Evolutionary conservation across 2,797 vertebrate species (phyloP).

Genomic region (Garrulus glandarius): DNA sequence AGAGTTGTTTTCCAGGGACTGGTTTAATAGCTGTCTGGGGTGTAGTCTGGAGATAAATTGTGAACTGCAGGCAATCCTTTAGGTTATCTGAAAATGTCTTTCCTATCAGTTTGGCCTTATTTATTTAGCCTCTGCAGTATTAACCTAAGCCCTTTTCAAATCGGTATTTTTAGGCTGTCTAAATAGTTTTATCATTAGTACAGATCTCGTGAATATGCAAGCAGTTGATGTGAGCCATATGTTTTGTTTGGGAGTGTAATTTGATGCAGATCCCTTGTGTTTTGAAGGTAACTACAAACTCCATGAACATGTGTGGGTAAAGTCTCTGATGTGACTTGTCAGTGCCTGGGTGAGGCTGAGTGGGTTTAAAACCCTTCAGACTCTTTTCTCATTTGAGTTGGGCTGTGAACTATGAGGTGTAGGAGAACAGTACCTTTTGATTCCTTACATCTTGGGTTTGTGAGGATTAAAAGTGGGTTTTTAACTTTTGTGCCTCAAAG

Average conservation of each 20-base stretch:
- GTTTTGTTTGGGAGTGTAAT: not conserved
- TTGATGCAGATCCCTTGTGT: not conserved
- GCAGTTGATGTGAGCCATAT: not conserved
- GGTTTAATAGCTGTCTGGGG: not conserved
- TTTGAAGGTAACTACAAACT: not conserved
- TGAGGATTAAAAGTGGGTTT: not conserved
- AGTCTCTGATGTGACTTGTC: not conserved
- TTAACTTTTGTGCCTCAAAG: not conserved
- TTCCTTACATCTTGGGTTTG: not conserved
- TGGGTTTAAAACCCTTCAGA: not conserved
- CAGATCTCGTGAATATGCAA: not conserved
- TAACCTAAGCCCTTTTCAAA: not conserved
- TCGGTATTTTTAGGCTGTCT: not conserved
- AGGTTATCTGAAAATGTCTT: not conserved
- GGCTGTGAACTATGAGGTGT: not conserved
- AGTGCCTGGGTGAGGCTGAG: not conserved
- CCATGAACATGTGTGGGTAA: accelerated
- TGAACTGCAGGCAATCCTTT: not conserved
- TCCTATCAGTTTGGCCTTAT: not conserved
- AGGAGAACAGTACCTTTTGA: not conserved
- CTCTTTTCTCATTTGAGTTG: not conserved
- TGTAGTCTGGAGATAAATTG: not conserved
- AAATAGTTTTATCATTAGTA: not conserved
- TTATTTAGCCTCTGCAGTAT: not conserved
- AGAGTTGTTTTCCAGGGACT: not conserved